phyloP scores from a whole-genome alignment of 2,113 vertebrate species.

The Thunnus thynnus region DNA sequence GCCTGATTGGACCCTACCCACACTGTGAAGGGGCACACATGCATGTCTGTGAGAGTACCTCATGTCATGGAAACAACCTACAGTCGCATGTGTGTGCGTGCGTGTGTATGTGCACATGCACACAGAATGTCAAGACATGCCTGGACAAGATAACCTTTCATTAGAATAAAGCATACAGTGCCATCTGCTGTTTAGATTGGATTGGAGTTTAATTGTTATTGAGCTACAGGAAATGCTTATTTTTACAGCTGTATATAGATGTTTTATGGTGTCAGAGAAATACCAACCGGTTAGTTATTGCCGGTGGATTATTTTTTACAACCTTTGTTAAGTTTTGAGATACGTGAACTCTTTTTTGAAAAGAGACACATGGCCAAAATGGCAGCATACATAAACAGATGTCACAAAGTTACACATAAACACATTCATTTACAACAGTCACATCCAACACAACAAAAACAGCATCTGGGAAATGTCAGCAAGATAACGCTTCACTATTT shows the following conservation, averaged over 20 bases:
- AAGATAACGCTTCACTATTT: too few relatives aligned
- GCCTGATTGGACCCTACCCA: conserved; percentile 39
- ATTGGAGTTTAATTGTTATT: background rate
- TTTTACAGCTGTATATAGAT: background rate
- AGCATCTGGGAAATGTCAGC: too few relatives aligned
- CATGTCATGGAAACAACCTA: conserved; percentile 71
- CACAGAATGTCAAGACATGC: conserved; percentile 17
- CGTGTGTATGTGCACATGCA: conserved; percentile 3
- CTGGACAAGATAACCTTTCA: conserved; percentile 28
- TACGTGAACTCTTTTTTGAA: too few relatives aligned
- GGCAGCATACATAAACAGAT: too few relatives aligned
- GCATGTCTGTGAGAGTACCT: conserved; percentile 45
- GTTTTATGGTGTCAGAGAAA: background rate
- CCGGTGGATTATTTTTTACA: too few relatives aligned
- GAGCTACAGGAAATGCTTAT: background rate
- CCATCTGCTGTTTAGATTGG: conserved; percentile 70
- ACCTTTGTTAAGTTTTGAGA: too few relatives aligned
- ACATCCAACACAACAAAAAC: too few relatives aligned
- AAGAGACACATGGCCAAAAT: too few relatives aligned
- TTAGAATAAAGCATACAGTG: conserved; percentile 34
- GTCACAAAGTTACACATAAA: too few relatives aligned
- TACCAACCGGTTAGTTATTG: background rate
- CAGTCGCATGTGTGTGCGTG: conserved; percentile 12
- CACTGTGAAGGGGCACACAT: conserved; percentile 32
- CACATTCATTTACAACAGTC: too few relatives aligned